Percentiles rank a stretch among this genome's conserved stretches.
Conservation (phyloP, 2,797 vertebrate species). For the Falco cherrug region DNA sequence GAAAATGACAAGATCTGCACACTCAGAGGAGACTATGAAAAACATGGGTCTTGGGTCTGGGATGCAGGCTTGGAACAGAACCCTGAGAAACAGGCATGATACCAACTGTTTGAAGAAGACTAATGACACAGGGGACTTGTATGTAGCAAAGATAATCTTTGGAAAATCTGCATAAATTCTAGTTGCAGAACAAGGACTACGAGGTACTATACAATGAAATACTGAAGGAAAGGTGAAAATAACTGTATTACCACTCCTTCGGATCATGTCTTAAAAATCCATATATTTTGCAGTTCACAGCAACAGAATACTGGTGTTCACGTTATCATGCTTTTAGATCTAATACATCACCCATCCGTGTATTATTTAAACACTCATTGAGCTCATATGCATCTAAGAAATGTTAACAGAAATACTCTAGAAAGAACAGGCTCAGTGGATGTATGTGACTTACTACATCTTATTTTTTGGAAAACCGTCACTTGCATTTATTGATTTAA, state of each 20-base stretch:
- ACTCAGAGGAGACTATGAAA: not conserved
- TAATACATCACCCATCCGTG: not conserved
- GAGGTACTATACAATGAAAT: not conserved
- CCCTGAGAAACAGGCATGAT: not conserved
- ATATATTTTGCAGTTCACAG: not conserved
- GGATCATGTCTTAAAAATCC: not conserved
- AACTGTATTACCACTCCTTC: not conserved
- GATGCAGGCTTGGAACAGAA: not conserved
- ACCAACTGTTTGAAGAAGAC: not conserved
- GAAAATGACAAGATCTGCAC: not conserved
- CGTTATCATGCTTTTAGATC: not conserved
- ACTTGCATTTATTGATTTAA: not conserved
- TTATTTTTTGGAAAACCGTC: not conserved
- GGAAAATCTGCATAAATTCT: not conserved
- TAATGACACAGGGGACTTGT: not conserved
- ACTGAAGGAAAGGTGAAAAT: not conserved
- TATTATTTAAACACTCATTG: not conserved
- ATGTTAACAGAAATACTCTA: not conserved
- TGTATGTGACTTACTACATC: not conserved
- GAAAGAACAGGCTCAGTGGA: not conserved
- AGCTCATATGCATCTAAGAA: not conserved
- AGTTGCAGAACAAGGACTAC: not conserved
- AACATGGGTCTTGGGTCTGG: accelerated
- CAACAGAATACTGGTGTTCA: not conserved
- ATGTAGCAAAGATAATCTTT: not conserved